Conservation (phyloP, 2,797 vertebrate species). For the Characodon lateralis region DNA sequence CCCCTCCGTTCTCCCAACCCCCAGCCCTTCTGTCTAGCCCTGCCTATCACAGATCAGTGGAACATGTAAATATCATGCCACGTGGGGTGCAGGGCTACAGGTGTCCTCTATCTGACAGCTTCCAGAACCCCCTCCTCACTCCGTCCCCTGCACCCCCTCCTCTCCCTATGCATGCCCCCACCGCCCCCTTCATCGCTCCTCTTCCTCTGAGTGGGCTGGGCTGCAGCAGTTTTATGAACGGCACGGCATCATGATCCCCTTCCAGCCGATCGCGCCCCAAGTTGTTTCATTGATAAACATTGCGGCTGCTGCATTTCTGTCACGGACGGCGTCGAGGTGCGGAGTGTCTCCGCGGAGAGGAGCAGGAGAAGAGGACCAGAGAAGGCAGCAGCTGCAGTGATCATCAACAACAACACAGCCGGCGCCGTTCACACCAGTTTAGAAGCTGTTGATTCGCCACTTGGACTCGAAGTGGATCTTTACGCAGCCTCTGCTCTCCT, state of each 20-base stretch:
- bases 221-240: conserved; percentile 75
- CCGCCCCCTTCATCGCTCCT: conserved; percentile 7
- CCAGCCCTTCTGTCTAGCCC: neutral
- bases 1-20: neutral
- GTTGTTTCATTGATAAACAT: conserved; percentile 68
- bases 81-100: conserved; percentile 69
- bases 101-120: conserved; percentile 42
- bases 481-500: conserved; percentile 9
- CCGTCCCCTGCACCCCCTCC: neutral
- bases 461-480: conserved; percentile 41
- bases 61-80: conserved; percentile 72
- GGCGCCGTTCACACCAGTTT: conserved; percentile 25
- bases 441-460: conserved; percentile 65
- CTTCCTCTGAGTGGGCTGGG: conserved; percentile 69
- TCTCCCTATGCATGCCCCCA: neutral
- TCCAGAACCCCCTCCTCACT: neutral
- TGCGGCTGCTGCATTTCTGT: conserved; percentile 71
- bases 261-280: conserved; percentile 43
- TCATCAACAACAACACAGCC: conserved; percentile 39
- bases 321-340: conserved; percentile 58
- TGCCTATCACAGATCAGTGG: conserved; percentile 36
- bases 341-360: conserved; percentile 41
- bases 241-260: conserved; percentile 64
- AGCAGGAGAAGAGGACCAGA: conserved; percentile 14
- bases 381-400: conserved; percentile 53